phyloP scores from a whole-genome alignment of 2,797 vertebrate species.

The Iguana delicatissima region DNA sequence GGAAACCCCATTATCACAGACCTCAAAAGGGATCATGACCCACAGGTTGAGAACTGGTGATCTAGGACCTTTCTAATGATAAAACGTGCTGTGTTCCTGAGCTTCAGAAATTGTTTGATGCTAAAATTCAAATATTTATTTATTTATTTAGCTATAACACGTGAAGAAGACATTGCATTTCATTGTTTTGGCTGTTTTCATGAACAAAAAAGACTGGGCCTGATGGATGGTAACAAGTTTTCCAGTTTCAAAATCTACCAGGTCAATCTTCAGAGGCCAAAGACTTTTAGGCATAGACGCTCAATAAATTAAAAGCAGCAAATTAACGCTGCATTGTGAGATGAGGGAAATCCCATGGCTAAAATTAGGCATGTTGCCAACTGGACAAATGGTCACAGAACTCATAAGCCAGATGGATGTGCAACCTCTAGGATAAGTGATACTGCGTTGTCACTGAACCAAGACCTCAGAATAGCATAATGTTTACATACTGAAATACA shows the following conservation, averaged over 20 bases:
- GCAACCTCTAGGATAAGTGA: background rate
- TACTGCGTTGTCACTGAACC: too few species aligned
- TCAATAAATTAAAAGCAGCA: constrained; percentile 18
- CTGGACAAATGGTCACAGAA: background rate
- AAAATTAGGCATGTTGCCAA: constrained; percentile 24
- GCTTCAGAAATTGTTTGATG: background rate
- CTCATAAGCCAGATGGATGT: background rate
- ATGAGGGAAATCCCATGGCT: constrained; percentile 6
- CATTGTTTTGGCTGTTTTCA: background rate
- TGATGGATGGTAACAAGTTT: background rate
- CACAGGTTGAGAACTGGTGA: too few species aligned
- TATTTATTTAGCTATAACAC: background rate
- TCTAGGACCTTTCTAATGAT: background rate
- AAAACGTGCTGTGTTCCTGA: background rate
- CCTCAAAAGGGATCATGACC: too few species aligned
- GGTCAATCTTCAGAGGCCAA: background rate
- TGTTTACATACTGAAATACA: background rate
- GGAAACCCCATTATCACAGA: too few species aligned
- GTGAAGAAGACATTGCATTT: background rate
- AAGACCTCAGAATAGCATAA: background rate
- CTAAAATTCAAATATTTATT: too few species aligned
- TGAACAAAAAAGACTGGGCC: background rate
- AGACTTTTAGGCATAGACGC: background rate
- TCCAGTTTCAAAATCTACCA: background rate
- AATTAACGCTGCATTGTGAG: constrained; percentile 39